Conservation (phyloP, 1,140 invertebrate species). For the Cherax destructor region DNA sequence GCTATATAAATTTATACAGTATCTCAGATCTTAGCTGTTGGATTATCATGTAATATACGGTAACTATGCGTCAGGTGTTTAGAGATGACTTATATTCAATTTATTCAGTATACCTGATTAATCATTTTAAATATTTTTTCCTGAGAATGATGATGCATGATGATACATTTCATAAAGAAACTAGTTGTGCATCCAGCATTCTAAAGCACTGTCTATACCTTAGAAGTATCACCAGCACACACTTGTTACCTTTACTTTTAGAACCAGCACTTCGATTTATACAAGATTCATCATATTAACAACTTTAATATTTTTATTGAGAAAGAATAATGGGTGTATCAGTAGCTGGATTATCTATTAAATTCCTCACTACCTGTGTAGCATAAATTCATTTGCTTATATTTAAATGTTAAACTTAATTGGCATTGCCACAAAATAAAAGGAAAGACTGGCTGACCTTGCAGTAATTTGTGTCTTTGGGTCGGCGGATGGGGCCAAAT, state of each 20-base stretch:
- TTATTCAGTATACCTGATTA: not conserved
- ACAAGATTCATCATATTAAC: not conserved
- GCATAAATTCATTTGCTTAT: not conserved
- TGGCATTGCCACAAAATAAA: not conserved
- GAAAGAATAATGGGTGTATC: not conserved
- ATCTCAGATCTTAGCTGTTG: not conserved
- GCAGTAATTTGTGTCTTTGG: not conserved
- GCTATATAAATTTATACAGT: not conserved
- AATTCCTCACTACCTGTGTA: not conserved
- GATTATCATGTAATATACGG: not conserved
- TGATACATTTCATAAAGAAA: not conserved
- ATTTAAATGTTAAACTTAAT: not conserved
- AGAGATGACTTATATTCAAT: not conserved
- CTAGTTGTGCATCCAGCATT: slow-evolving; percentile 32
- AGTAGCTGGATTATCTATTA: not conserved
- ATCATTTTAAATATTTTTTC: not conserved
- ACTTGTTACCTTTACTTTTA: not conserved
- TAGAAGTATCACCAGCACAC: slow-evolving; percentile 9
- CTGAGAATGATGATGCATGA: not conserved
- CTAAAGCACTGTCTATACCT: slow-evolving; percentile 27
- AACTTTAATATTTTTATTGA: not conserved
- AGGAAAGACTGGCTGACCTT: not conserved
- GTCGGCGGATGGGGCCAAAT: not conserved
- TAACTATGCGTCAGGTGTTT: not conserved
- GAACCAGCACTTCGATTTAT: not conserved